A percentile compares a stretch with the other conserved stretches of the same genome.
These are phyloP conservation scores for Rotaria macrura DNA, from an alignment of 2,888 invertebrate species.

Conservation along the genomic window DNA sequence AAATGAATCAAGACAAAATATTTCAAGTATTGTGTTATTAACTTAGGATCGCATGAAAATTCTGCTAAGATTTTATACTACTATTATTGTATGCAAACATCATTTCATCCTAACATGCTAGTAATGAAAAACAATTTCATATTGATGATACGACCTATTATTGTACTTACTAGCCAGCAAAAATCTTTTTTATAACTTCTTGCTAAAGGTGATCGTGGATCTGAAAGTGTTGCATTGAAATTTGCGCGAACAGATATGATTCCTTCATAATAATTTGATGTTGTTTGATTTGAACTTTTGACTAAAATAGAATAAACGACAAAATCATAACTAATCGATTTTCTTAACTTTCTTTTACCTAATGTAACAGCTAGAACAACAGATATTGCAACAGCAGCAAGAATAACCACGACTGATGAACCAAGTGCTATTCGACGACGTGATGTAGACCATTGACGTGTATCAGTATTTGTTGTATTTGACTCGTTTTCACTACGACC, in stretches of 20 bases:
- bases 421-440: background rate
- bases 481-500: background rate
- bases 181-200: background rate
- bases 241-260: background rate
- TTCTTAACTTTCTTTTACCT: background rate
- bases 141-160: background rate
- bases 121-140: too few relatives aligned
- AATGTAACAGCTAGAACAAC: background rate
- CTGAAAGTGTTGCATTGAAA: background rate
- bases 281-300: background rate
- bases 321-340: background rate
- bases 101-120: background rate
- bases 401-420: background rate
- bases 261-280: background rate
- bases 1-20: background rate
- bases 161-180: background rate
- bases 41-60: background rate
- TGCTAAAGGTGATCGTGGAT: background rate
- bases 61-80: background rate
- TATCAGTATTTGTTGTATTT: background rate
- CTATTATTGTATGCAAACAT: background rate
- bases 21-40: background rate
- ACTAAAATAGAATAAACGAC: background rate
- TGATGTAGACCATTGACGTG: background rate
- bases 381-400: background rate